A percentile compares a stretch with the other conserved stretches of the same genome.
Conservation (phyloP, 2,797 vertebrate species). For the Argyrosomus regius region DNA sequence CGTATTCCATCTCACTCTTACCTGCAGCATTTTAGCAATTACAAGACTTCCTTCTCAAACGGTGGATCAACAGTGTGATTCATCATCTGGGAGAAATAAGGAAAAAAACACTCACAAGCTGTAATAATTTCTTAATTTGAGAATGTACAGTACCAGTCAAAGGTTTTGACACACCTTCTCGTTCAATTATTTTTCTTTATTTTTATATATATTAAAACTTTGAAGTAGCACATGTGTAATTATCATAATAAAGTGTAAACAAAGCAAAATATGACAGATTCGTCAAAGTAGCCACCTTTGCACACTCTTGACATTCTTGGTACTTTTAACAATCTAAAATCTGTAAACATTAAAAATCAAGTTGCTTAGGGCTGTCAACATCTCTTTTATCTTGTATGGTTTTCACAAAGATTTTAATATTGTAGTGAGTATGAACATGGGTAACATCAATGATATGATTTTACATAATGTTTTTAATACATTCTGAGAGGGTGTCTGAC, state of each 20-base stretch:
- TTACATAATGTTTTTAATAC: neutral
- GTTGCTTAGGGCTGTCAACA: too few relatives aligned
- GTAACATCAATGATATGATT: neutral
- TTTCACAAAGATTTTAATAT: neutral
- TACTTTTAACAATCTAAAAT: too few relatives aligned
- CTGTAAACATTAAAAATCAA: neutral
- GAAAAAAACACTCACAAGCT: neutral
- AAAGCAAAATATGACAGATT: too few relatives aligned
- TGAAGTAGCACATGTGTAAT: too few relatives aligned
- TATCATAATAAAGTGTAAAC: too few relatives aligned
- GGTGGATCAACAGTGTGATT: neutral
- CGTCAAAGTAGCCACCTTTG: too few relatives aligned
- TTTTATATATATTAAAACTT: too few relatives aligned
- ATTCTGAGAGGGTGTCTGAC: neutral
- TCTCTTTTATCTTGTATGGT: neutral
- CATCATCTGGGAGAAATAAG: neutral
- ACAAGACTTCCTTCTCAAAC: constrained; percentile 1
- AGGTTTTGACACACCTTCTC: too few relatives aligned
- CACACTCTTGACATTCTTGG: too few relatives aligned
- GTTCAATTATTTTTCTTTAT: too few relatives aligned
- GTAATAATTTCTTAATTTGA: neutral
- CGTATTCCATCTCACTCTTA: constrained; percentile 3
- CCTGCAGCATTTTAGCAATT: neutral
- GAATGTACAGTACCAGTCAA: neutral
- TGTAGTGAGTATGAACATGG: neutral